Evolutionary conservation across 1,140 invertebrate species (phyloP).

Genomic region (Drosophila miranda): DNA sequence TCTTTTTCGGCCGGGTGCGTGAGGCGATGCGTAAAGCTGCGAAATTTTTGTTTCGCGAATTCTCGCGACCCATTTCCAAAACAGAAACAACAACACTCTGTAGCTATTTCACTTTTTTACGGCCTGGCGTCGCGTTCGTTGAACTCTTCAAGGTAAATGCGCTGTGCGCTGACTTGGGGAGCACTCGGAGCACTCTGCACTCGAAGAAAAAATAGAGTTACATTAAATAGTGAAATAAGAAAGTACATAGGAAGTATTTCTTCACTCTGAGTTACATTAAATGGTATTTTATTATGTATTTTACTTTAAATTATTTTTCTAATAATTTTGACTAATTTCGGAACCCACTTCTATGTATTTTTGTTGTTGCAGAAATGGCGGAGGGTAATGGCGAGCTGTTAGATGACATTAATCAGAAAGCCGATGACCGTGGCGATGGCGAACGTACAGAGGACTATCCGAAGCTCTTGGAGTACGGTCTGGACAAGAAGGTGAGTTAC

Average conservation of each 20-base stretch:
- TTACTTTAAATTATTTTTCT: too few species aligned
- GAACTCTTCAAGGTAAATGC: slow-evolving; percentile 38
- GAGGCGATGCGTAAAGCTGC: slow-evolving; percentile 54
- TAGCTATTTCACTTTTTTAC: slow-evolving; percentile 18
- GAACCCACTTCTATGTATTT: not conserved
- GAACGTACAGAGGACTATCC: slow-evolving; percentile 93
- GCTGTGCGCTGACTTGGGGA: slow-evolving; percentile 1
- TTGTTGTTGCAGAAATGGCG: slow-evolving; percentile 87
- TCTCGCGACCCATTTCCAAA: slow-evolving; percentile 51
- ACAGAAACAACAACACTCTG: slow-evolving; percentile 9
- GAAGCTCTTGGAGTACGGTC: slow-evolving; percentile 95
- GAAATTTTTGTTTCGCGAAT: slow-evolving; percentile 44
- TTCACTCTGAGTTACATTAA: too few species aligned
- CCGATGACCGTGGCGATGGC: slow-evolving; percentile 88
- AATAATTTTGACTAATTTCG: not conserved
- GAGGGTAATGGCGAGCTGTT: slow-evolving; percentile 95
- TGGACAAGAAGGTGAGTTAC: slow-evolving; percentile 91
- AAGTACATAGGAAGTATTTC: too few species aligned
- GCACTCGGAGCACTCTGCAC: too few species aligned
- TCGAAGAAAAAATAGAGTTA: too few species aligned
- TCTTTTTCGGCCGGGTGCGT: slow-evolving; percentile 39
- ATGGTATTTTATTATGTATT: too few species aligned
- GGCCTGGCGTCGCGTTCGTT: slow-evolving; percentile 40
- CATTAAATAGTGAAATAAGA: too few species aligned
- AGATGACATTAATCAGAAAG: slow-evolving; percentile 89